A percentile compares a stretch with the other conserved stretches of the same genome.
phyloP scores from a whole-genome alignment of 2,888 invertebrate species.

The Ganaspis brasiliensis region DNA sequence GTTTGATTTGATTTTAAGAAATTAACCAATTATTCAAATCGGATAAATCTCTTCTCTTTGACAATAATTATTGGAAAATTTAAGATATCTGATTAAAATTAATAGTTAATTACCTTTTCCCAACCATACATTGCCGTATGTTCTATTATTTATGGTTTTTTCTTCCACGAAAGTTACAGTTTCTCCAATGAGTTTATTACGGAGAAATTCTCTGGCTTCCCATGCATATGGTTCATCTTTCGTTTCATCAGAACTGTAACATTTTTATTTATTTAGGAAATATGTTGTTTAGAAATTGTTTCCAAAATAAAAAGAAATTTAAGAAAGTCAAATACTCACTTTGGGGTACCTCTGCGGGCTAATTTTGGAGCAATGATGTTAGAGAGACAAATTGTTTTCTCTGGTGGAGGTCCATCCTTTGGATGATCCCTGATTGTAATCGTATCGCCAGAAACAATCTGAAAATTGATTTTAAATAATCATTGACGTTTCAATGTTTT shows the following conservation, averaged over 20 bases:
- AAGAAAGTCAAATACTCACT: slow-evolving; percentile 69
- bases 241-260: slow-evolving; percentile 82
- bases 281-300: no score
- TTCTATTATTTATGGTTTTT: slow-evolving; percentile 91
- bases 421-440: slow-evolving; percentile 94
- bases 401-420: slow-evolving; percentile 93
- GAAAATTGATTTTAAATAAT: slow-evolving; percentile 67
- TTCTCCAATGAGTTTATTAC: slow-evolving; percentile 95
- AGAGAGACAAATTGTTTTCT: slow-evolving; percentile 94
- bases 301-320: no score
- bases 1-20: no score
- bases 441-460: slow-evolving; percentile 98
- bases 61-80: no score
- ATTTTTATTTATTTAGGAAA: slow-evolving; percentile 15
- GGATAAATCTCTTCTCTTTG: no score
- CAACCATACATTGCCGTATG: slow-evolving; percentile 93
- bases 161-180: slow-evolving; percentile 93
- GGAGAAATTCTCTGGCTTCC: slow-evolving; percentile 97
- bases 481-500: no score
- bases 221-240: slow-evolving; percentile 97
- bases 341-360: slow-evolving; percentile 87
- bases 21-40: no score
- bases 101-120: slow-evolving; percentile 86
- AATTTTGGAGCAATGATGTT: slow-evolving; percentile 96
- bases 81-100: no score